Evolutionary conservation across 2,113 vertebrate genomes (phyloP).

Genomic region (Ammodytes marinus): DNA sequence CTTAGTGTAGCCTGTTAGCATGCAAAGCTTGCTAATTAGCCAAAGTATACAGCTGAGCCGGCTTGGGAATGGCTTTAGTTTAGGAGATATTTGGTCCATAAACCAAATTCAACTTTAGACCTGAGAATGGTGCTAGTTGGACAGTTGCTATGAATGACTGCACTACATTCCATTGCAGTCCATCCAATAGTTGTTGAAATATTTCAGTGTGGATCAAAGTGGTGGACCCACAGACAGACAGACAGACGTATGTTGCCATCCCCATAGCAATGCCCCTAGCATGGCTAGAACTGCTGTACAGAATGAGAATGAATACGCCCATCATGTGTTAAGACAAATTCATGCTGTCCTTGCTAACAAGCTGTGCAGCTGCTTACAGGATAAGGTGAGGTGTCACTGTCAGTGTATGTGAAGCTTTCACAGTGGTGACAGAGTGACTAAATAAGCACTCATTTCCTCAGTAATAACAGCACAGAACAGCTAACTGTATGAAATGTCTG

Average conservation of each 20-base stretch:
- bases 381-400: not conserved
- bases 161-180: not conserved
- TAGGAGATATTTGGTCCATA: not conserved
- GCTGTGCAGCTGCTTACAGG: not conserved
- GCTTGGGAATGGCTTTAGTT: not conserved
- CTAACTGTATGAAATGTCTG: not conserved
- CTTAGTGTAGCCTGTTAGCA: not conserved
- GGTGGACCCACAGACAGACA: not conserved
- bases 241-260: not conserved
- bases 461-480: not conserved
- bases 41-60: not conserved
- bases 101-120: not conserved
- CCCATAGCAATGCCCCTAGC: no score
- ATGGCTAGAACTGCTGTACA: not conserved
- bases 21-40: not conserved
- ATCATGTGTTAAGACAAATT: not conserved
- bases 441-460: not conserved
- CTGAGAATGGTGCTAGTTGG: not conserved
- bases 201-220: not conserved
- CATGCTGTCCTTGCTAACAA: not conserved
- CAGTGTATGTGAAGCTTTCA: not conserved
- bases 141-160: no score
- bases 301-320: no score
- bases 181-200: not conserved
- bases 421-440: not conserved